phyloP scores from a whole-genome alignment of 2,888 invertebrate genomes.

The Brenthis daphne region DNA sequence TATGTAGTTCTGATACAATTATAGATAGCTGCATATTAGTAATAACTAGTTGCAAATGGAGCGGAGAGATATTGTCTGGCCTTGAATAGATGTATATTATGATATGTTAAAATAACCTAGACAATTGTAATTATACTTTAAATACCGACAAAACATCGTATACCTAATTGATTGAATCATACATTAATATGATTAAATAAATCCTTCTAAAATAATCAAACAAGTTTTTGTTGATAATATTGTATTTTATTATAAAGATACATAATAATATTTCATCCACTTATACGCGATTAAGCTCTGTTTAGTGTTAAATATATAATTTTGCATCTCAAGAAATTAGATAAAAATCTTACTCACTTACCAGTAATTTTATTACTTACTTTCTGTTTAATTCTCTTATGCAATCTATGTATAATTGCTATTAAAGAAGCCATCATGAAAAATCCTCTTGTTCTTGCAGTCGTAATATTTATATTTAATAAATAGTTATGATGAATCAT shows the following conservation, averaged over 20 bases:
- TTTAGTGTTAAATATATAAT: no score
- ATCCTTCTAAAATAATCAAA: no score
- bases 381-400: slow-evolving; percentile 32
- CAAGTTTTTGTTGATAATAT: no score
- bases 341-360: background rate
- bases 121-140: background rate
- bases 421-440: background rate
- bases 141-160: background rate
- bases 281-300: no score
- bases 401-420: slow-evolving; percentile 18
- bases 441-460: background rate
- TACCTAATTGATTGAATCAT: no score
- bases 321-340: no score
- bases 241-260: no score
- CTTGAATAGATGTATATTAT: slow-evolving; percentile 41
- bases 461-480: no score
- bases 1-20: background rate
- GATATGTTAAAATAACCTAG: background rate
- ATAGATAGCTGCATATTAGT: slow-evolving; percentile 16
- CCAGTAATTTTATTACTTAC: slow-evolving; percentile 33
- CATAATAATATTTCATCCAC: no score
- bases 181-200: no score
- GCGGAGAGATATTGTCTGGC: slow-evolving; percentile 38
- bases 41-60: slow-evolving; percentile 36
- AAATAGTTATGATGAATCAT: no score